These are phyloP conservation scores for Halcyon chelicuti DNA, from an alignment of 2,797 vertebrate genomes.

Conservation along the genomic window DNA sequence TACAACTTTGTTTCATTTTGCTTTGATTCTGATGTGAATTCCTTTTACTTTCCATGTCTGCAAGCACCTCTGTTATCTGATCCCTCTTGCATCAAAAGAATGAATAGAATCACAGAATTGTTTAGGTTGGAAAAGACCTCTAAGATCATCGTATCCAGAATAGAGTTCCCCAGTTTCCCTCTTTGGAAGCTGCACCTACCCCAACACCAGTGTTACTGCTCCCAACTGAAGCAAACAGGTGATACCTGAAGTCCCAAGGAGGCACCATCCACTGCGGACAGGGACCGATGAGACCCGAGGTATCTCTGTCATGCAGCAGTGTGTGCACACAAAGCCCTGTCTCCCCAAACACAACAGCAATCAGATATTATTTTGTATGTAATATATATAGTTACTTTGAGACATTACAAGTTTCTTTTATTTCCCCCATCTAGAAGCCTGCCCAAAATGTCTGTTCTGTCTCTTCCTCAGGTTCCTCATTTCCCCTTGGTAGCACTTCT, in stretches of 20 bases:
- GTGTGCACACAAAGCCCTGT: background rate
- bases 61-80: background rate
- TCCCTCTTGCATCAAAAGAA: background rate
- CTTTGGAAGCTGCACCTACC: background rate
- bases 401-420: background rate
- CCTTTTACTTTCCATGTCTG: background rate
- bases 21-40: background rate
- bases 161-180: background rate
- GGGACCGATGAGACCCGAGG: accelerated
- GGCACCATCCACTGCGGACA: background rate
- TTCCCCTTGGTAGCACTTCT: background rate
- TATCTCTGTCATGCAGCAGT: background rate
- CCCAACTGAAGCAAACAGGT: background rate
- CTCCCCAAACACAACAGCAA: background rate
- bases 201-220: accelerated
- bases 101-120: background rate
- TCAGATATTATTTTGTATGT: background rate
- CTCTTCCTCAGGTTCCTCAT: background rate
- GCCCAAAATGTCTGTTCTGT: background rate
- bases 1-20: background rate
- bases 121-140: background rate
- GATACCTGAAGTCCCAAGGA: background rate
- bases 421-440: background rate
- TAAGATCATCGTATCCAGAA: background rate
- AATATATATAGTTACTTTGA: background rate